Percentiles rank a stretch among this genome's conserved stretches.
Evolutionary conservation across 2,113 vertebrate genomes (phyloP).

Genomic region (Trogon surrucura): DNA sequence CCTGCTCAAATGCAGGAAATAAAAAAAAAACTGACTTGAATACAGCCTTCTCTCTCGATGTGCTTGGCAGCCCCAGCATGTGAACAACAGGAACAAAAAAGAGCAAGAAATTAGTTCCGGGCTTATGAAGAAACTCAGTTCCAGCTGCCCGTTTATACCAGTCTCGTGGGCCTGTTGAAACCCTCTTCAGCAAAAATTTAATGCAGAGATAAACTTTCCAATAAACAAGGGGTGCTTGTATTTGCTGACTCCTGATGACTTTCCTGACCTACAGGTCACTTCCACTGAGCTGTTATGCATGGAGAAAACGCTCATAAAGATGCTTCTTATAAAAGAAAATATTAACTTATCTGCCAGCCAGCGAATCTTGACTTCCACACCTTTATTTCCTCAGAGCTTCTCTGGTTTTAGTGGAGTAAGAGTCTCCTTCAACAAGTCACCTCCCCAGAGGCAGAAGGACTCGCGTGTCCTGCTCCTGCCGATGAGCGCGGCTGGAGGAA

Average conservation of each 20-base stretch:
- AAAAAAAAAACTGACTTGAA: conserved; percentile 68
- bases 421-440: fast-evolving
- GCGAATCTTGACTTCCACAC: neutral
- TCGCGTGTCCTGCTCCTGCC: neutral
- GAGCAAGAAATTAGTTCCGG: conserved; percentile 30
- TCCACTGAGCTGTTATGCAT: conserved; percentile 5
- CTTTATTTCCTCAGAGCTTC: neutral
- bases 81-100: neutral
- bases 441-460: neutral
- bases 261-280: neutral
- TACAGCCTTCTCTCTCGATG: conserved; percentile 9
- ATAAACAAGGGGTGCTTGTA: conserved; percentile 19
- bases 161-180: conserved; percentile 56
- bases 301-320: neutral
- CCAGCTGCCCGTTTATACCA: neutral
- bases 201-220: conserved; percentile 59
- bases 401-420: neutral
- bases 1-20: conserved; percentile 73
- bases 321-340: conserved; percentile 30
- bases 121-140: neutral
- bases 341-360: conserved; percentile 1
- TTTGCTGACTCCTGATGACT: conserved; percentile 43
- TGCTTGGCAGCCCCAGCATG: neutral
- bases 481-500: neutral
- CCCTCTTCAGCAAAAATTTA: conserved; percentile 57